Conservation (phyloP, 2,113 vertebrate species). For the Nothoprocta pentlandii region DNA sequence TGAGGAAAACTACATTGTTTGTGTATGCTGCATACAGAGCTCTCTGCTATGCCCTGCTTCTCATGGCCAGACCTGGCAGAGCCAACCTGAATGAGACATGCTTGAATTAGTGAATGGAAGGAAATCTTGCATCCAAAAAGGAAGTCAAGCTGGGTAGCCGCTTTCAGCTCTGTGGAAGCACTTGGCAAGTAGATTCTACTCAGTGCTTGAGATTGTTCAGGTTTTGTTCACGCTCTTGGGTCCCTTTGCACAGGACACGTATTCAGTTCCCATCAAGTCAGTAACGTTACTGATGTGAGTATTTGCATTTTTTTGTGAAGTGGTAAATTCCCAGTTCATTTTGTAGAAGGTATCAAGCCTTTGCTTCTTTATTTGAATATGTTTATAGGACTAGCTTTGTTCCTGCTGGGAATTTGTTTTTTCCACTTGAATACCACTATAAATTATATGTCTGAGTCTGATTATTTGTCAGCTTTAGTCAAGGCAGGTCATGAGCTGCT, state of each 20-base stretch:
- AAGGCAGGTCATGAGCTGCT: constrained; percentile 7
- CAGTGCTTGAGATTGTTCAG: not conserved
- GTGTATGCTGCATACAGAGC: accelerated
- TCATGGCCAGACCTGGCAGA: not conserved
- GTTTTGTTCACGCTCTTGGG: not conserved
- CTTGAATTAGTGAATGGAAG: not conserved
- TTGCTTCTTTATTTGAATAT: not conserved
- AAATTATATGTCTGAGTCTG: not conserved
- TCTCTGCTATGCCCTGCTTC: not conserved
- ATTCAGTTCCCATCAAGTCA: not conserved
- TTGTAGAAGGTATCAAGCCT: not conserved
- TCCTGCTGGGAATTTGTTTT: not conserved
- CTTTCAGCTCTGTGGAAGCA: not conserved
- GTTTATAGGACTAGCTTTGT: not conserved
- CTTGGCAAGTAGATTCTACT: not conserved
- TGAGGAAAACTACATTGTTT: not conserved
- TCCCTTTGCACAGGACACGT: not conserved
- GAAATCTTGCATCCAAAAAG: not conserved
- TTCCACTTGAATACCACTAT: not conserved
- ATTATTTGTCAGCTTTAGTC: not conserved
- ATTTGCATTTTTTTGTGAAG: not conserved
- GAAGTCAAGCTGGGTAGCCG: not conserved
- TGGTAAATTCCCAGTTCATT: not conserved
- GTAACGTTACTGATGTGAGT: not conserved
- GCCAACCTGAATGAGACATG: not conserved